A percentile compares a stretch with the other conserved stretches of the same genome.
These are phyloP conservation scores for Argyrosomus japonicus DNA, from an alignment of 2,113 vertebrate genomes.

Conservation along the genomic window DNA sequence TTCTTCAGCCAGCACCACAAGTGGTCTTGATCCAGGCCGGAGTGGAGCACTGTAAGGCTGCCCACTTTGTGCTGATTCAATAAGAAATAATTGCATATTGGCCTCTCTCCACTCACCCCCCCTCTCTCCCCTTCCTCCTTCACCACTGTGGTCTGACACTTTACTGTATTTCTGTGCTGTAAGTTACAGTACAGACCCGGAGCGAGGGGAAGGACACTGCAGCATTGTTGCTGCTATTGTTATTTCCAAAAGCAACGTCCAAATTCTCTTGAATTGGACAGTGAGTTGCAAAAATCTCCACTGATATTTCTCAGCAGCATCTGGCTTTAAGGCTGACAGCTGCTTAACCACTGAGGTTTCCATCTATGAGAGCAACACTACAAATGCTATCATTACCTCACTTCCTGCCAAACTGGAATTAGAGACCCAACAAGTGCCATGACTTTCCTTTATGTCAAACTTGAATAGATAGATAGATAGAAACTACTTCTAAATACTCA, in stretches of 20 bases:
- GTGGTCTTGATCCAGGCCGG: constrained; percentile 71
- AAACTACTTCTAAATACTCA: not conserved
- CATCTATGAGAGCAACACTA: not conserved
- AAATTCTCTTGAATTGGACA: not conserved
- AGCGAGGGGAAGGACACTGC: constrained; percentile 32
- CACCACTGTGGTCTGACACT: constrained; percentile 45
- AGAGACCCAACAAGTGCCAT: not conserved
- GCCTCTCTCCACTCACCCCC: constrained; percentile 57
- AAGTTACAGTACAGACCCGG: constrained; percentile 36
- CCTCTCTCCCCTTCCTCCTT: constrained; percentile 19
- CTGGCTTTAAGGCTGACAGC: constrained; percentile 7
- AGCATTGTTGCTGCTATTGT: not conserved
- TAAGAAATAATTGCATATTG: constrained; percentile 79
- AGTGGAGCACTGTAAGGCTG: constrained; percentile 53
- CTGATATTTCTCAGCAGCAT: constrained; percentile 8
- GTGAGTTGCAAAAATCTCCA: not conserved
- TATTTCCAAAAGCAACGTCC: not conserved
- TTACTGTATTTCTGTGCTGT: constrained; percentile 47
- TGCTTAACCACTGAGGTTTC: constrained; percentile 2
- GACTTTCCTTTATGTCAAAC: not conserved
- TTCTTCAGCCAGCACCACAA: constrained; percentile 70
- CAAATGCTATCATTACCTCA: not conserved
- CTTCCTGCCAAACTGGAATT: constrained; percentile 14
- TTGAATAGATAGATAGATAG: constrained; percentile 4
- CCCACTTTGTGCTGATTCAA: constrained; percentile 80